Conservation (phyloP, 2,113 vertebrate genomes). For the Pterocles orientalis region DNA sequence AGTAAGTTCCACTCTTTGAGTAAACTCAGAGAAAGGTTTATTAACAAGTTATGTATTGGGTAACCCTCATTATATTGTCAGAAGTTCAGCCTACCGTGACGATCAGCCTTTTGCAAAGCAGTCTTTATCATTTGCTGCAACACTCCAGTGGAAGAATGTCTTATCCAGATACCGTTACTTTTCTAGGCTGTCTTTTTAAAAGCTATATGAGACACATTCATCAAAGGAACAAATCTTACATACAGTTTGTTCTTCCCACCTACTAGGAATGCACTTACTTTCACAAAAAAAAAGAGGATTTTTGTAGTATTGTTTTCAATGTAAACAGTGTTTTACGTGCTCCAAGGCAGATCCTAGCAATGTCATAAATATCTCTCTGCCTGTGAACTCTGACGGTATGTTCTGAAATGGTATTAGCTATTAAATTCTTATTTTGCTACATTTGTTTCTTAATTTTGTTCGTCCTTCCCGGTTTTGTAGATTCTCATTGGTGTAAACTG, state of each 20-base stretch:
- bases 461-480: neutral
- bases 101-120: neutral
- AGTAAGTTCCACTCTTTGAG: neutral
- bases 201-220: neutral
- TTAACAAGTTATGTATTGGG: neutral
- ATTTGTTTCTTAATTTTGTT: neutral
- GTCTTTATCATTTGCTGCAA: neutral
- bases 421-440: neutral
- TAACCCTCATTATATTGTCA: neutral
- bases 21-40: neutral
- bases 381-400: neutral
- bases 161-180: neutral
- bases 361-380: neutral
- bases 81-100: neutral
- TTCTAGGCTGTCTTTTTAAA: neutral
- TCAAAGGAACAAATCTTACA: neutral
- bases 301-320: neutral
- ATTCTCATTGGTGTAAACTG: neutral
- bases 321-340: neutral
- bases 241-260: neutral
- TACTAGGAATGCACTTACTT: neutral
- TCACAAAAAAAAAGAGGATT: neutral
- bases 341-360: neutral
- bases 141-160: neutral
- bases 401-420: neutral